Percentiles rank a stretch among this genome's conserved stretches.
These are phyloP conservation scores for Dicerorhinus sumatrensis DNA, from an alignment of 2,113 vertebrate genomes.

Conservation along the genomic window DNA sequence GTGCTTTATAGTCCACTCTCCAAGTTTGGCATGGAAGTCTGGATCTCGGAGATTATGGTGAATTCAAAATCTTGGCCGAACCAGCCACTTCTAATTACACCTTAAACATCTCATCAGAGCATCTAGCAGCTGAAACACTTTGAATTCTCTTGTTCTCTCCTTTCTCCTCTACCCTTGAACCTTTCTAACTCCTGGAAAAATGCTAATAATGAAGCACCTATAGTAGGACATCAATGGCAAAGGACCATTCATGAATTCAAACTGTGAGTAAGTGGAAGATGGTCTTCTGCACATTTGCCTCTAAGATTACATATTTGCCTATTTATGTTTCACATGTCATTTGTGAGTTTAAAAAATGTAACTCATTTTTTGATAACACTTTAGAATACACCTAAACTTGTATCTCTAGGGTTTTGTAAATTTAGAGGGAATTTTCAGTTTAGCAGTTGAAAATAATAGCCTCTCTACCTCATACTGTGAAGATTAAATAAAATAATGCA, in stretches of 20 bases:
- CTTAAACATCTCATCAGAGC: background rate
- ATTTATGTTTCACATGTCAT: background rate
- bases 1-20: background rate
- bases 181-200: background rate
- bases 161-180: background rate
- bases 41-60: background rate
- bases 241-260: background rate
- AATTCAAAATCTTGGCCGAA: background rate
- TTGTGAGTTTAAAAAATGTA: background rate
- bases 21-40: background rate
- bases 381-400: background rate
- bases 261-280: background rate
- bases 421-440: constrained; percentile 5
- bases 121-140: background rate
- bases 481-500: background rate
- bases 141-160: background rate
- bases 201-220: background rate
- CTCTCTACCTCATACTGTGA: background rate
- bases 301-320: background rate
- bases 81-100: background rate
- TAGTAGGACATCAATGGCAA: background rate
- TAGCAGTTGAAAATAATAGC: constrained; percentile 7
- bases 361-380: background rate
- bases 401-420: background rate
- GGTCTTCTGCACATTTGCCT: background rate